Evolutionary conservation across 1,140 invertebrate genomes (phyloP), one percentile per base, ranked within the genome.

Genomic region (Plutomurus gul): DNA sequence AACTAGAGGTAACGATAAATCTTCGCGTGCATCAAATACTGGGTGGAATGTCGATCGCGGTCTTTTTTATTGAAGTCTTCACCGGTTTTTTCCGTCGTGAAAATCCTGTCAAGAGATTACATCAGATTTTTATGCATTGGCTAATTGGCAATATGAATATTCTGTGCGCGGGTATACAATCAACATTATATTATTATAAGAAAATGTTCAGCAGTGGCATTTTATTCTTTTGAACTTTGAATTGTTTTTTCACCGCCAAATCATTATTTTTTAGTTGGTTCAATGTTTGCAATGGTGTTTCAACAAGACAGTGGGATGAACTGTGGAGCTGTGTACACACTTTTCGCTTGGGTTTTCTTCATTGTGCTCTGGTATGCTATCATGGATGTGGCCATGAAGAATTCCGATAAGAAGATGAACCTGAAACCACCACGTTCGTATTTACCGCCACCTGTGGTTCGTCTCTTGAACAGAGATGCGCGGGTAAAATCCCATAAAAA

Each of bases 391-490:
- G n/a, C 73, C 18, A 78, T 78, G 40, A 43, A 51, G 11, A 40
- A 47, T 8, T 6, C 46, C 1, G 70, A 78, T 36, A 72, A 73
- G 39, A 73, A 49, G 25, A 10, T 78, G 18, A 33, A 70, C 8
- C 30, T 78, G 27, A 7, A 22, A 27, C 77, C 77, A 3, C 65
- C 40, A 7, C 27, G 77, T 0, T 36, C 70, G 13, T 78, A 78
- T 73, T 25, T 78, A 11, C 77, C 77, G 0, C 77, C 77, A 33
- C 77, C 77, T 20, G 60, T 78, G 2, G 46, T 49, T 5, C 77
- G 77, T 0, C 39, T 78, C 18, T 78, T 78, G 20, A 46, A 43
- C 2, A 18, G 18, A n/a, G 77, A 78, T 25, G 65, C 77, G 18
- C 65, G 65, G 1, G 71, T 78, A 78, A 20, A 30, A 30, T 43